Percentiles rank a stretch among this genome's conserved stretches.
Evolutionary conservation across 2,113 vertebrate species (phyloP).

Genomic region (Tetraodon nigroviridis): DNA sequence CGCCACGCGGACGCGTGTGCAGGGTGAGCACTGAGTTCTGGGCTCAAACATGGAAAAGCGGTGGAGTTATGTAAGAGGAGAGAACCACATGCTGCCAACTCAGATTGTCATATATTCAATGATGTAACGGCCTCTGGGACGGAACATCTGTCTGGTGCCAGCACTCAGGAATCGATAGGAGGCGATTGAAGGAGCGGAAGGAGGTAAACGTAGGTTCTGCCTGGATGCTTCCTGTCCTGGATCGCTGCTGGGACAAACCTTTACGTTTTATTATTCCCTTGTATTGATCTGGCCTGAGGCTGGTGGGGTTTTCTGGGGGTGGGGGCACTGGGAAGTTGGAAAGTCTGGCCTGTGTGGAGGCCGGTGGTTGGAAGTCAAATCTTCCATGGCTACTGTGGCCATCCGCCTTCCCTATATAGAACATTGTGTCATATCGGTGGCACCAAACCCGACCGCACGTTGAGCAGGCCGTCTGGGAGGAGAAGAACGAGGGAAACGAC

Average conservation of each 20-base stretch:
- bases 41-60: slow-evolving; percentile 2
- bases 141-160: slow-evolving; percentile 23
- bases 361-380: slow-evolving; percentile 57
- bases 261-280: slow-evolving; percentile 53
- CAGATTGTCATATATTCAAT: slow-evolving; percentile 16
- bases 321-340: slow-evolving; percentile 71
- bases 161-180: slow-evolving; percentile 5
- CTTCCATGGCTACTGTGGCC: slow-evolving; percentile 60
- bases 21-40: neutral
- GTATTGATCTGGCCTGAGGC: slow-evolving; percentile 33
- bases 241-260: slow-evolving; percentile 1
- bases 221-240: slow-evolving; percentile 41
- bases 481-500: slow-evolving; percentile 7
- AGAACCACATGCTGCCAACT: slow-evolving; percentile 19
- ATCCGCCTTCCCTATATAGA: slow-evolving; percentile 47
- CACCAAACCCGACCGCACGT: slow-evolving; percentile 51
- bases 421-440: slow-evolving; percentile 49
- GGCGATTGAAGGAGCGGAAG: neutral
- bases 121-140: slow-evolving; percentile 5
- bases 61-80: slow-evolving; percentile 12
- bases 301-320: slow-evolving; percentile 57
- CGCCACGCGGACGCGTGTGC: neutral
- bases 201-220: slow-evolving; percentile 27
- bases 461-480: slow-evolving; percentile 39
- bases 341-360: slow-evolving; percentile 45